Percentiles rank a stretch among this genome's conserved stretches.
These are phyloP conservation scores for Leguminivora glycinivorella DNA, from an alignment of 1,140 invertebrate genomes.

Conservation along the genomic window DNA sequence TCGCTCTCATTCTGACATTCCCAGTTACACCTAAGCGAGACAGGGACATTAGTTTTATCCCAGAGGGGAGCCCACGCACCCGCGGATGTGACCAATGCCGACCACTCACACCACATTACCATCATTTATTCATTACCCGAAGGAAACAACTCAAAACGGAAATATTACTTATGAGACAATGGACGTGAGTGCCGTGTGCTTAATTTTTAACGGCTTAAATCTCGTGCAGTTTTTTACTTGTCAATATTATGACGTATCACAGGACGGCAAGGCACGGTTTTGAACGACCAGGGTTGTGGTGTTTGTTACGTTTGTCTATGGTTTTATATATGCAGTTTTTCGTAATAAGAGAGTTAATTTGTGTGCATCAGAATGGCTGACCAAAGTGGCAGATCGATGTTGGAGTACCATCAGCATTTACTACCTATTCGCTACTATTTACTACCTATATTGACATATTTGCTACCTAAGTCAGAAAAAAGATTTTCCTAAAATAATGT, in stretches of 20 bases:
- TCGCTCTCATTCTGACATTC: neutral
- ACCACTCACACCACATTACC: constrained; percentile 43
- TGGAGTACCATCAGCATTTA: too few relatives aligned
- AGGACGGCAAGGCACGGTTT: neutral
- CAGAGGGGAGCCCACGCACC: constrained; percentile 3
- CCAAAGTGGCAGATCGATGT: too few relatives aligned
- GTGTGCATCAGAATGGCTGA: too few relatives aligned
- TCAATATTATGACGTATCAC: neutral
- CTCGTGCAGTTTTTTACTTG: neutral
- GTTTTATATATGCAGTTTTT: neutral
- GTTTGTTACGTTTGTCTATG: neutral
- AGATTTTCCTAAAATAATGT: too few relatives aligned
- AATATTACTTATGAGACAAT: constrained; percentile 55
- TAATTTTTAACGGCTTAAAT: constrained; percentile 19
- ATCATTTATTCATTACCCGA: constrained; percentile 55
- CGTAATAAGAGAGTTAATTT: constrained; percentile 12
- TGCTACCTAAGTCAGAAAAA: too few relatives aligned
- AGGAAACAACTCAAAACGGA: constrained; percentile 54
- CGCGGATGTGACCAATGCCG: constrained; percentile 17
- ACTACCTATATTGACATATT: too few relatives aligned
- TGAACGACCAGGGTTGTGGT: neutral
- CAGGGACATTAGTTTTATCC: neutral
- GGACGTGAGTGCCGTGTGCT: constrained; percentile 15
- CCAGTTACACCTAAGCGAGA: neutral
- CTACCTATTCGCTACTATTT: too few relatives aligned